phyloP scores from a whole-genome alignment of 2,113 vertebrate genomes.

The Nanorana parkeri region DNA sequence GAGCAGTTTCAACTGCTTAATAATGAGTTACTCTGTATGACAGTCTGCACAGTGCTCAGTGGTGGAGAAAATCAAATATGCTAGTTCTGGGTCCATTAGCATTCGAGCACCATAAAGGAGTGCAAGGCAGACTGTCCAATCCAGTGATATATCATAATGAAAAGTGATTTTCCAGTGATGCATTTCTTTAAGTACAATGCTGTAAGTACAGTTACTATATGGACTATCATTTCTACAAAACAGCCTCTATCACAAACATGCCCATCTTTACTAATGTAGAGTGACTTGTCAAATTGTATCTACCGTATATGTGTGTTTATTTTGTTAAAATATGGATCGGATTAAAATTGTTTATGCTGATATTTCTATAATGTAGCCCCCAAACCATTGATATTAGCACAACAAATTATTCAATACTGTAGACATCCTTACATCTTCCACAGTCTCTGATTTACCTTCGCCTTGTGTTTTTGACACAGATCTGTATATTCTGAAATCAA shows the following conservation, averaged over 20 bases:
- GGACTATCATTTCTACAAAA: not conserved
- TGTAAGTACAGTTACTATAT: not conserved
- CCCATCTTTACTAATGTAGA: not conserved
- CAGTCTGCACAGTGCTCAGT: conserved; percentile 25
- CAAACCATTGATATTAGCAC: no score
- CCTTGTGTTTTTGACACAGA: not conserved
- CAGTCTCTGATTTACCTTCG: not conserved
- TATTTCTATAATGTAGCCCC: no score
- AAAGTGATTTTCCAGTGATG: conserved; percentile 12
- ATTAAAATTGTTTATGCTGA: no score
- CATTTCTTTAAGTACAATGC: conserved; percentile 1
- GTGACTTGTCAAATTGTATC: no score
- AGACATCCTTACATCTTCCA: not conserved
- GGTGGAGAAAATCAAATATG: conserved; percentile 26
- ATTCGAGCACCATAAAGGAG: not conserved
- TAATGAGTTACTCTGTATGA: not conserved
- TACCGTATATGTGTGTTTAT: no score
- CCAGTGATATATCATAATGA: conserved; percentile 31
- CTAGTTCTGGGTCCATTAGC: conserved; percentile 15
- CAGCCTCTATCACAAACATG: not conserved
- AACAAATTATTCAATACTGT: no score
- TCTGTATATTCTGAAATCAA: not conserved
- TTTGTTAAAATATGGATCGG: no score
- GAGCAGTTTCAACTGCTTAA: conserved; percentile 6
- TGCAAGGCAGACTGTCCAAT: conserved; percentile 17